Conservation (phyloP, 1,140 invertebrate genomes). For the Trachymyrmex cornetzi region DNA sequence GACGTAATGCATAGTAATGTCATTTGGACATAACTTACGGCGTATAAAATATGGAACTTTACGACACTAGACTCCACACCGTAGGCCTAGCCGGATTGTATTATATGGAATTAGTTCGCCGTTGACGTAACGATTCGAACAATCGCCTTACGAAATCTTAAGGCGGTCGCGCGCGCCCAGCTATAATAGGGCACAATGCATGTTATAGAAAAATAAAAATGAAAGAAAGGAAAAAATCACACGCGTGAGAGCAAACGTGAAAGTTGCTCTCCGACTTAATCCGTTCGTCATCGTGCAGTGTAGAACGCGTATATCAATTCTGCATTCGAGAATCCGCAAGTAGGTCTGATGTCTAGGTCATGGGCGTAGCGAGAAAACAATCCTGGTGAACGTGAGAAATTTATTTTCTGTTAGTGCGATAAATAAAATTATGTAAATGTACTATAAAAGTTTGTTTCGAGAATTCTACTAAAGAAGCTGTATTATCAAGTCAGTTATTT, state of each 20-base stretch:
- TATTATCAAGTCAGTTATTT: not conserved
- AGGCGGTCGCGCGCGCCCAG: not conserved
- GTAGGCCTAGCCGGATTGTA: conserved; percentile 10
- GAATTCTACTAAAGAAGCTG: not conserved
- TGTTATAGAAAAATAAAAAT: not conserved
- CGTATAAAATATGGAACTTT: conserved; percentile 32
- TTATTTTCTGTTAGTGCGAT: not conserved
- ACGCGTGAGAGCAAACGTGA: conserved; percentile 29
- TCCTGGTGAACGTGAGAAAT: not conserved
- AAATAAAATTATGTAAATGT: not conserved
- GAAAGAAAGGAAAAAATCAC: not conserved
- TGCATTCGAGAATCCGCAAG: conserved; percentile 4
- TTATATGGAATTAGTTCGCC: conserved; percentile 47
- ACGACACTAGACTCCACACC: not conserved
- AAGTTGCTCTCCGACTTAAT: conserved; percentile 28
- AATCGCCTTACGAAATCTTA: conserved; percentile 39
- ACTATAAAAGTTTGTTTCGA: not conserved
- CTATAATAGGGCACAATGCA: not conserved
- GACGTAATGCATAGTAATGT: conserved; percentile 18
- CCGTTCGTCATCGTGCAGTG: conserved; percentile 11
- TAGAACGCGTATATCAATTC: conserved; percentile 14
- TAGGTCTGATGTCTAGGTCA: conserved; percentile 18
- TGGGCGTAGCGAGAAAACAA: conserved; percentile 5
- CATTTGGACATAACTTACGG: conserved; percentile 13
- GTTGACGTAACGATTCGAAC: conserved; percentile 45